Conservation (phyloP, 2,113 vertebrate species). For the Mastomys natalensis region DNA sequence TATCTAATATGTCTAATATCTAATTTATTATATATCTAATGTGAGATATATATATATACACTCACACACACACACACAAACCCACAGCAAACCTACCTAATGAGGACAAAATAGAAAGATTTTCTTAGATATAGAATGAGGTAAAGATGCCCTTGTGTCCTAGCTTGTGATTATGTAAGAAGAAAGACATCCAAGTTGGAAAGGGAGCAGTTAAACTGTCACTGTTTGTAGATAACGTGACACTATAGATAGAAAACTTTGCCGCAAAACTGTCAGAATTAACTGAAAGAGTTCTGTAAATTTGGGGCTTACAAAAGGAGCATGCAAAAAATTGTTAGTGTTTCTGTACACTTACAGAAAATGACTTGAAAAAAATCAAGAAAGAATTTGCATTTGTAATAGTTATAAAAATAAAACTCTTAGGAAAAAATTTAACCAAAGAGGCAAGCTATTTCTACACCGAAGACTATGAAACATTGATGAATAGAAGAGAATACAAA, state of each 20-base stretch:
- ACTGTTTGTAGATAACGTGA: not conserved
- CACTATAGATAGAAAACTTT: not conserved
- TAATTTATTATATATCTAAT: too few relatives aligned
- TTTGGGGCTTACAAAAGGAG: not conserved
- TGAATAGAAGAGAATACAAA: not conserved
- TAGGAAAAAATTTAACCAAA: not conserved
- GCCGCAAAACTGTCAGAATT: not conserved
- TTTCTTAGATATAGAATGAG: not conserved
- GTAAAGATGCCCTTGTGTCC: not conserved
- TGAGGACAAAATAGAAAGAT: not conserved
- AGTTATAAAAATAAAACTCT: not conserved
- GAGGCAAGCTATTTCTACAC: not conserved
- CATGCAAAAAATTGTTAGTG: not conserved
- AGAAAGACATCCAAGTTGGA: not conserved
- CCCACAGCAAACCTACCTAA: not conserved
- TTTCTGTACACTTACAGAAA: not conserved
- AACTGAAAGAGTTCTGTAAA: not conserved
- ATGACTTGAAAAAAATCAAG: not conserved
- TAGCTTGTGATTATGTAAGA: too few relatives aligned
- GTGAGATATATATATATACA: too few relatives aligned
- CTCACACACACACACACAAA: not conserved
- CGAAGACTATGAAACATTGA: not conserved
- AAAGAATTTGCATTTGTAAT: not conserved
- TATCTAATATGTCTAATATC: too few relatives aligned
- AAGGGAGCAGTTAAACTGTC: not conserved